These are phyloP conservation scores for Eristalinus sepulchralis DNA, from an alignment of 2,888 invertebrate genomes.

Conservation along the genomic window DNA sequence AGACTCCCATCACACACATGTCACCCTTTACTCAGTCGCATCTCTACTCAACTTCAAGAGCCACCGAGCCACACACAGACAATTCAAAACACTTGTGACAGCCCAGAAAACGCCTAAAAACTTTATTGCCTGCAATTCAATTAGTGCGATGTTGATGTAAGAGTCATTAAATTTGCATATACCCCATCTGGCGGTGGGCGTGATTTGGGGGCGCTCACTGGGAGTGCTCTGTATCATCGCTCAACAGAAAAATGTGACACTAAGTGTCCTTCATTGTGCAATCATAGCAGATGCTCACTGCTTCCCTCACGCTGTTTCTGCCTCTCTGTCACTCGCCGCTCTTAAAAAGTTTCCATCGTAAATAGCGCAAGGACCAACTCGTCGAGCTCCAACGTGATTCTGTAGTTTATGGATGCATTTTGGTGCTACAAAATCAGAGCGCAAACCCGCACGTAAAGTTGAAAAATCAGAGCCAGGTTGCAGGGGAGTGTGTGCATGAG, in stretches of 20 bases:
- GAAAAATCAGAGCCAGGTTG: constrained; percentile 38
- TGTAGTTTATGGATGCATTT: constrained; percentile 57
- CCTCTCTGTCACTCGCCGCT: not conserved
- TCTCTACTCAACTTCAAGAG: not conserved
- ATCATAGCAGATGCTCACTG: constrained; percentile 60
- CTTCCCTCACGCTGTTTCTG: not conserved
- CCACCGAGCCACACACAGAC: constrained; percentile 21
- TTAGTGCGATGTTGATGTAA: constrained; percentile 71
- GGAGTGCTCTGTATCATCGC: constrained; percentile 30
- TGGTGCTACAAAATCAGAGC: constrained; percentile 64
- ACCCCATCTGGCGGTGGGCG: constrained; percentile 54
- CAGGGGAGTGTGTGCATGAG: constrained; percentile 11
- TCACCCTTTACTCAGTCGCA: constrained; percentile 27
- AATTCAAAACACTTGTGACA: constrained; percentile 70
- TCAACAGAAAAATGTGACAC: constrained; percentile 36
- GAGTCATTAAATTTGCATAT: constrained; percentile 69
- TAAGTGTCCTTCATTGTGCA: constrained; percentile 64
- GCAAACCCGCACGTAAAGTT: constrained; percentile 43
- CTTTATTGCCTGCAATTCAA: constrained; percentile 71
- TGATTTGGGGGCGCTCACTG: not conserved
- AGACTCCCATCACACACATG: constrained; percentile 52
- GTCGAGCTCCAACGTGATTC: constrained; percentile 53
- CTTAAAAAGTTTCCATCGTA: constrained; percentile 51
- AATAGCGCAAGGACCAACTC: constrained; percentile 26
- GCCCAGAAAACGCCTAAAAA: constrained; percentile 65